phyloP scores from a whole-genome alignment of 2,888 invertebrate species.

The Schizotus pectinicornis region DNA sequence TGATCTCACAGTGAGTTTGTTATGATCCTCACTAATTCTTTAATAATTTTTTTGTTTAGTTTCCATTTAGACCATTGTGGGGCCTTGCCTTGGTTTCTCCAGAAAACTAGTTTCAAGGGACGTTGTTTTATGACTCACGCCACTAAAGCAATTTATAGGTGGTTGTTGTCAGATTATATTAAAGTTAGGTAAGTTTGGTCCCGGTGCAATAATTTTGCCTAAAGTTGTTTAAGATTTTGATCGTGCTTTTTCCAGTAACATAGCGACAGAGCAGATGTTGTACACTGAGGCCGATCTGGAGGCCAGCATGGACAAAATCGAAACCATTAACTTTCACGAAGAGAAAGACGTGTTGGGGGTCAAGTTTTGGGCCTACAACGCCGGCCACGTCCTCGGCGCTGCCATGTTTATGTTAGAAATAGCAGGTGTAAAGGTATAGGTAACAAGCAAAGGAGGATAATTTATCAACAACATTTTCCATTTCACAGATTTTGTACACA shows the following conservation, averaged over 20 bases:
- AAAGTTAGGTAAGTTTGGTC: slow-evolving; percentile 70
- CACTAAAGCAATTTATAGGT: slow-evolving; percentile 98
- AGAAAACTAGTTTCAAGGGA: slow-evolving; percentile 96
- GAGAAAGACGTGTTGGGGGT: slow-evolving; percentile 97
- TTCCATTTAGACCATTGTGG: slow-evolving; percentile 99
- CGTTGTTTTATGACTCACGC: slow-evolving; percentile 99
- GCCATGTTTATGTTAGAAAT: slow-evolving; percentile 99
- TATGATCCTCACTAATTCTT: neutral
- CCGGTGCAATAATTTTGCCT: too few relatives aligned
- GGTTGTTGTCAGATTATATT: slow-evolving; percentile 98
- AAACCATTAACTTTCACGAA: slow-evolving; percentile 97
- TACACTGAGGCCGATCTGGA: slow-evolving; percentile 98
- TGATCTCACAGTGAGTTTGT: slow-evolving; percentile 86
- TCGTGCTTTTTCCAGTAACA: slow-evolving; percentile 81
- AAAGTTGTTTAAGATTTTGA: too few relatives aligned
- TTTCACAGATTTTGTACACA: slow-evolving; percentile 80
- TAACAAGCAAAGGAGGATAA: too few relatives aligned
- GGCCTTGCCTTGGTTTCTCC: slow-evolving; percentile 96
- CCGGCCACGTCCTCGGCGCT: slow-evolving; percentile 98
- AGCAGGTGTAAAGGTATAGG: slow-evolving; percentile 88
- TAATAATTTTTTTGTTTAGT: slow-evolving; percentile 61
- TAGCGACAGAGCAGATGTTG: slow-evolving; percentile 95
- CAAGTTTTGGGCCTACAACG: slow-evolving; percentile 98
- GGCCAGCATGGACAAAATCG: slow-evolving; percentile 98
- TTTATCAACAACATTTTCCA: too few relatives aligned